phyloP scores from a whole-genome alignment of 2,797 vertebrate species.

The Pterois miles region DNA sequence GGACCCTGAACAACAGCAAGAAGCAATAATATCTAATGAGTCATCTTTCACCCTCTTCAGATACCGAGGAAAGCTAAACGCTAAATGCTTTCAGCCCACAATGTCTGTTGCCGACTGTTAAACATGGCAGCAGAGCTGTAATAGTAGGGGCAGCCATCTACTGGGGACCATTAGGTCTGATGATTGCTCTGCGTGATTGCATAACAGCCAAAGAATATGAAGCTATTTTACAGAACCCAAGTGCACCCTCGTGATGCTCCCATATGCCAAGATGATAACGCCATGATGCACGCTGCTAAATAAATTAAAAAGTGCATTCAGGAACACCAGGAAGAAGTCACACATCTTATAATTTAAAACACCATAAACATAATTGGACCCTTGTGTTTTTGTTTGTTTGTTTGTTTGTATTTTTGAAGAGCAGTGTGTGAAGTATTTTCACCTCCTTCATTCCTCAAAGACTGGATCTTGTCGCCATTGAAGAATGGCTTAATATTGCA shows the following conservation, averaged over 20 bases:
- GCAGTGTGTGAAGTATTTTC: slow-evolving; percentile 23
- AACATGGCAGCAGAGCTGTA: slow-evolving; percentile 62
- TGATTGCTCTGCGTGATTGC: slow-evolving; percentile 72
- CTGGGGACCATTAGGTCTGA: slow-evolving; percentile 72
- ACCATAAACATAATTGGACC: slow-evolving; percentile 17
- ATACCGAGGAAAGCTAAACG: slow-evolving; percentile 54
- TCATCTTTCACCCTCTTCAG: slow-evolving; percentile 59
- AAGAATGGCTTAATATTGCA: slow-evolving; percentile 45
- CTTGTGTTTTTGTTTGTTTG: slow-evolving; percentile 5
- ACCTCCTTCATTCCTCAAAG: slow-evolving; percentile 22
- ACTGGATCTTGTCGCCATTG: slow-evolving; percentile 21
- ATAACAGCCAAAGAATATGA: slow-evolving; percentile 67
- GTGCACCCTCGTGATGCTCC: slow-evolving; percentile 47
- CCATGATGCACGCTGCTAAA: slow-evolving; percentile 52
- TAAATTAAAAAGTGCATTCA: slow-evolving; percentile 61
- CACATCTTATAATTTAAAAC: slow-evolving; percentile 48
- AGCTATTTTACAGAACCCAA: slow-evolving; percentile 63
- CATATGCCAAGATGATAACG: slow-evolving; percentile 40
- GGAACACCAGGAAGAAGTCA: slow-evolving; percentile 45
- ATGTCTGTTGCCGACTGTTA: slow-evolving; percentile 62
- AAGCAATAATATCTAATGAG: slow-evolving; percentile 50
- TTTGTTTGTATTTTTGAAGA: slow-evolving; percentile 22
- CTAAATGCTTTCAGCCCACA: slow-evolving; percentile 54
- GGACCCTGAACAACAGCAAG: slow-evolving; percentile 31
- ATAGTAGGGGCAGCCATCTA: slow-evolving; percentile 64